Evolutionary conservation across 64 coral and sea anemone species (phyloP).

Genomic region (Trachythela sp.): DNA sequence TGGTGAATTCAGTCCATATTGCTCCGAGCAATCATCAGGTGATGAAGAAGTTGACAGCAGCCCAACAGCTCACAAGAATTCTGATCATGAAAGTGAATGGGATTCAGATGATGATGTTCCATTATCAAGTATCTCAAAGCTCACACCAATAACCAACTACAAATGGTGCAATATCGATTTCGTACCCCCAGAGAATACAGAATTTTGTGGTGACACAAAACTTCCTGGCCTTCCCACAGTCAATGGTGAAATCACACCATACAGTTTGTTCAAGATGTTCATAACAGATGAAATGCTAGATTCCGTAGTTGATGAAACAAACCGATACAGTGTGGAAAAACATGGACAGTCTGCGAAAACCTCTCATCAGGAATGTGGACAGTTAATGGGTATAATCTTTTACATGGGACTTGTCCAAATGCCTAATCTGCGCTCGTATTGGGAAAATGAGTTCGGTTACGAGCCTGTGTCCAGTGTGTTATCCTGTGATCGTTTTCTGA

Average conservation of each 20-base stretch:
- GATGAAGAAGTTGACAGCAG: not conserved
- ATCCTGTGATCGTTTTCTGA: not conserved
- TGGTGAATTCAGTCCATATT: not conserved
- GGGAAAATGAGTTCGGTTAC: not conserved
- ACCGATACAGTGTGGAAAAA: not conserved
- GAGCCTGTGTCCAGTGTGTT: not conserved
- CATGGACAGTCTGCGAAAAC: not conserved
- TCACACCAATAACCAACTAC: not conserved
- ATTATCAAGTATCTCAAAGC: not conserved
- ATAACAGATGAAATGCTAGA: not conserved
- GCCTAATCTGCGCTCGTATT: not conserved
- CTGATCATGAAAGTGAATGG: not conserved
- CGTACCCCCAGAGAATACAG: not conserved
- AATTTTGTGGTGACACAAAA: not conserved
- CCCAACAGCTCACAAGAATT: not conserved
- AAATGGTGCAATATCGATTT: not conserved
- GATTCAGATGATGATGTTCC: constrained; percentile 10
- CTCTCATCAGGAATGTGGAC: not conserved
- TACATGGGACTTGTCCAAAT: not conserved
- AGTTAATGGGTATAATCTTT: not conserved
- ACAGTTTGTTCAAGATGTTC: not conserved
- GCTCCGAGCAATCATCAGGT: not conserved
- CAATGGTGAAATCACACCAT: too few relatives aligned
- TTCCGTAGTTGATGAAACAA: not conserved
- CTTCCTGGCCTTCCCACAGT: not conserved